Evolutionary conservation across 2,888 invertebrate genomes (phyloP), one percentile per base, ranked within the genome.

Genomic region (Stegophylla sp.): DNA sequence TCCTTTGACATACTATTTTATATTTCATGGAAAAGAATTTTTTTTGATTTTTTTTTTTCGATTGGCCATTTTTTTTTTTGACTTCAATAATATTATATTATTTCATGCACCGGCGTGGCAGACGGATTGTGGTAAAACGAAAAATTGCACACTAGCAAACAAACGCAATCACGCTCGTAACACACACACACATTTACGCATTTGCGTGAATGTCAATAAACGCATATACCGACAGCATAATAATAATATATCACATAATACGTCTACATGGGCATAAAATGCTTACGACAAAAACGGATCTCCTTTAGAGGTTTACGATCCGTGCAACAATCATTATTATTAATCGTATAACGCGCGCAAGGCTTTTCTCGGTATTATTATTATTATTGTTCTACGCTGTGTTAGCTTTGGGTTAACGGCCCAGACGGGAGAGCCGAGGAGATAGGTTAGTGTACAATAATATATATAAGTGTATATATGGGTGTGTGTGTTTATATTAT

Each of bases 331-430:
- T 61, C 61, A 7, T 28, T 28, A 7, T 28, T 28, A 61, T 61
- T 61, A 28, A 61, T 61, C 23, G 56, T 20, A 53, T 9, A n/a
- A 0, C 20, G 20, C 53, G 1, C 56, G 12, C 10, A 23, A 2
- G 20, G 12, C 23, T 12, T 1, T 12, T 20, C 56, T 56, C 23
- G 17, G 56, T 23, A 23, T 56, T 56, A 56, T 17, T n/a, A n/a
- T 56, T 23, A 23, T 56, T 56, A 56, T 17, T n/a, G 3, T 56
- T 56, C n/a, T 12, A 23, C 56, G 56, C 56, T 9, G 20, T 56
- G 12, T 20, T 66, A 66, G 12, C 43, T 66, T 45, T 66, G 43
- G 66, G 66, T 66, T 66, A 66, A 66, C 66, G 45, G 66, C 23
- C 66, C 45, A 43, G 43, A 66, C 66, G n/a, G 12, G 56, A 56